Conservation (phyloP, 1,140 invertebrate species). For the Elysia chlorotica region DNA sequence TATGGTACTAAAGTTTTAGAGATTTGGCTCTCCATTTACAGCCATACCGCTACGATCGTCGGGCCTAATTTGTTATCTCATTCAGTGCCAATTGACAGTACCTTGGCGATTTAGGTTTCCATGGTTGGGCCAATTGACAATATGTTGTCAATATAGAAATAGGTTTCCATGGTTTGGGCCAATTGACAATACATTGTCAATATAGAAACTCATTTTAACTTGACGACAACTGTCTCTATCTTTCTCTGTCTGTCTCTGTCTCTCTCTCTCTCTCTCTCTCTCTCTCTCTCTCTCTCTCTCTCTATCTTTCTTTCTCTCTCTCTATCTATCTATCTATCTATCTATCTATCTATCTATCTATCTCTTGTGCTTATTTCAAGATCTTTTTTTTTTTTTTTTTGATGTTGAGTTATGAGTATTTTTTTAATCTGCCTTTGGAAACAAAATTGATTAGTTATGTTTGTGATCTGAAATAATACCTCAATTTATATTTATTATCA, state of each 20-base stretch:
- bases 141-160: background rate
- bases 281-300: slow-evolving; percentile 16
- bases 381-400: no score
- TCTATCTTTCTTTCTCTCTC: slow-evolving; percentile 11
- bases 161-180: background rate
- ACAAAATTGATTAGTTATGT: no score
- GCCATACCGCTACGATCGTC: no score
- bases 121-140: background rate
- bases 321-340: slow-evolving; percentile 13
- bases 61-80: background rate
- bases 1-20: no score
- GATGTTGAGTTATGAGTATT: no score
- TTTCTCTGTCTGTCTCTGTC: background rate
- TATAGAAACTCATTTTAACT: no score
- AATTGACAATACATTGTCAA: no score
- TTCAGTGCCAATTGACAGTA: background rate
- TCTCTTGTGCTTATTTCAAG: no score
- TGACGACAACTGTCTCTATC: slow-evolving; percentile 1
- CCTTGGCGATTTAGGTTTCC: background rate
- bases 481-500: no score
- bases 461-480: no score
- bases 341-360: background rate
- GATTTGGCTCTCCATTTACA: no score
- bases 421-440: no score
- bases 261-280: slow-evolving; percentile 13